Conservation (phyloP, 2,888 invertebrate genomes). For the Drosophila mercatorum region DNA sequence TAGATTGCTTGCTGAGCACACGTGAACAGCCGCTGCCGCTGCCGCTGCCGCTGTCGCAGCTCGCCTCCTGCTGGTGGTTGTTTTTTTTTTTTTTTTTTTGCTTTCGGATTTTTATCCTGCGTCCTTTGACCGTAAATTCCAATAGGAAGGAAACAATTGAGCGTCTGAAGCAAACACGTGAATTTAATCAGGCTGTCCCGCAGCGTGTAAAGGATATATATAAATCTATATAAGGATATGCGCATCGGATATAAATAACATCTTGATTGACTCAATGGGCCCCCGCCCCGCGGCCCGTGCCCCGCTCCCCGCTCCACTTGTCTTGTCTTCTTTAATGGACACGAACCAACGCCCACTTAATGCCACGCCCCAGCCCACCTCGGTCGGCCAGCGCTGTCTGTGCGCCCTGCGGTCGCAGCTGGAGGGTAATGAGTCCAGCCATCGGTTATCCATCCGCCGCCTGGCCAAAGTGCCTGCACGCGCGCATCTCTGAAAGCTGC, state of each 20-base stretch:
- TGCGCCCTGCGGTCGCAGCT: constrained; percentile 43
- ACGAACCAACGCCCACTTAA: constrained; percentile 50
- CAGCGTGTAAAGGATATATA: constrained; percentile 9
- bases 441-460: constrained; percentile 9
- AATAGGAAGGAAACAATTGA: constrained; percentile 75
- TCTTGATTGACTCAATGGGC: constrained; percentile 53
- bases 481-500: constrained; percentile 32
- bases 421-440: constrained; percentile 58
- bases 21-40: constrained; percentile 52
- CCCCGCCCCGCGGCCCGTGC: not conserved
- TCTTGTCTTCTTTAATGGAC: constrained; percentile 41
- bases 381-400: constrained; percentile 44
- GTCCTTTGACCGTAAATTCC: constrained; percentile 59
- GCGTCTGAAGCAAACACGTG: constrained; percentile 69
- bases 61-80: constrained; percentile 28
- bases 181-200: constrained; percentile 77
- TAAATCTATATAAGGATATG: constrained; percentile 27
- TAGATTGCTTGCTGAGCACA: constrained; percentile 65
- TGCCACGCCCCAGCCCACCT: not conserved
- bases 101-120: not conserved
- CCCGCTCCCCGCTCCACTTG: not conserved
- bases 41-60: not conserved
- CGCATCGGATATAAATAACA: constrained; percentile 76
- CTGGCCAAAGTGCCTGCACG: constrained; percentile 66
- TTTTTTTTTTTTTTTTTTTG: constrained; percentile 8